Conservation (phyloP, 2,888 invertebrate species). For the Pseudococcus viburni region DNA sequence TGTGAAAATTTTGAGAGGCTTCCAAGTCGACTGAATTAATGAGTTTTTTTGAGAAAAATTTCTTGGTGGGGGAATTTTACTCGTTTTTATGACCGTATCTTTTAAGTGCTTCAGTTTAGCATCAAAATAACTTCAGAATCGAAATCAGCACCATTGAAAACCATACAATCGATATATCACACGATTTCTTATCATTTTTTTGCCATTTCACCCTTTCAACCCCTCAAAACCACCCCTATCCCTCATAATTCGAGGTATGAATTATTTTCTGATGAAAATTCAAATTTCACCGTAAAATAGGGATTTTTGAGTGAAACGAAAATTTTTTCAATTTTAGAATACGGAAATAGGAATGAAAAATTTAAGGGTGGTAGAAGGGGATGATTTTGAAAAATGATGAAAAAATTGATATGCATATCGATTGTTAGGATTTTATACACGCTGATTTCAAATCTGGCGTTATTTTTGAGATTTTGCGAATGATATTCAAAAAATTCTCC, state of each 20-base stretch:
- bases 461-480: neutral
- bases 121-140: neutral
- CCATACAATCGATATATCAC: neutral
- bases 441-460: neutral
- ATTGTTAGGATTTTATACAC: neutral
- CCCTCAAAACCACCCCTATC: too few relatives aligned
- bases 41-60: neutral
- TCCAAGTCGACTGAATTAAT: neutral
- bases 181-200: neutral
- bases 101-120: neutral
- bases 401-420: neutral
- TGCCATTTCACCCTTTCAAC: neutral
- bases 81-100: neutral
- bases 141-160: neutral
- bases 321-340: too few relatives aligned
- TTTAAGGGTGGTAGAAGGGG: neutral
- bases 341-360: too few relatives aligned
- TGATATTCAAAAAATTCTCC: neutral
- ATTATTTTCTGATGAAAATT: too few relatives aligned
- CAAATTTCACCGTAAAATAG: too few relatives aligned
- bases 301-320: too few relatives aligned
- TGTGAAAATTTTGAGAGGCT: too few relatives aligned
- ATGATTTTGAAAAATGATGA: neutral
- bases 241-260: too few relatives aligned
- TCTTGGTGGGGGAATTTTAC: neutral